Evolutionary conservation across 2,113 vertebrate genomes (phyloP).

Genomic region (Zosterops borbonicus): DNA sequence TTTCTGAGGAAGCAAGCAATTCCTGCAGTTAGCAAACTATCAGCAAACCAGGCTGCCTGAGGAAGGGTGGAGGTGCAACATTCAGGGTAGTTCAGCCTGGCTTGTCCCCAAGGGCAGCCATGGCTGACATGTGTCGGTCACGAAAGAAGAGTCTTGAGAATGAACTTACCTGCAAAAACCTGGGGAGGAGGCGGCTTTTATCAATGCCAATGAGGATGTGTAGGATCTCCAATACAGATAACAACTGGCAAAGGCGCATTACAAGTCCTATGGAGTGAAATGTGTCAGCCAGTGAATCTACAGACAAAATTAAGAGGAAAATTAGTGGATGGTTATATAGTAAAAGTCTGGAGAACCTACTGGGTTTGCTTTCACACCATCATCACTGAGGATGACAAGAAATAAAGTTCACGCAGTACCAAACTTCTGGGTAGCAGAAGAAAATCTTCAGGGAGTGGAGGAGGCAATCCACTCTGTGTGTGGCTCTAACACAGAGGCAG

Average conservation of each 20-base stretch:
- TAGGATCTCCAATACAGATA: slow-evolving; percentile 87
- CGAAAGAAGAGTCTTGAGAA: not conserved
- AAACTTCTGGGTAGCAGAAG: not conserved
- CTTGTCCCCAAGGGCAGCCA: not conserved
- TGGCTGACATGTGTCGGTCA: accelerated
- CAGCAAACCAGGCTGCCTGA: not conserved
- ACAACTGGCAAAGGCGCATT: slow-evolving; percentile 88
- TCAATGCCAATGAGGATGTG: slow-evolving; percentile 87
- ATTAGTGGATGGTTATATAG: not conserved
- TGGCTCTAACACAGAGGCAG: not conserved
- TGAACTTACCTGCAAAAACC: slow-evolving; percentile 82
- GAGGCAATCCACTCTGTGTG: accelerated
- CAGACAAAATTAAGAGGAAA: not conserved
- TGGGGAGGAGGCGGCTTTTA: slow-evolving; percentile 79
- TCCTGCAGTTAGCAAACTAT: not conserved
- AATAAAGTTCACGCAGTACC: not conserved
- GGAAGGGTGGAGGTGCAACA: not conserved
- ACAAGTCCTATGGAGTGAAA: slow-evolving; percentile 90
- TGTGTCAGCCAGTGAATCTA: slow-evolving; percentile 86
- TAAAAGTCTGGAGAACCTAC: not conserved
- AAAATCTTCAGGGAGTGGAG: not conserved
- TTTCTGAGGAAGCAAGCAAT: not conserved
- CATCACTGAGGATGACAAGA: not conserved
- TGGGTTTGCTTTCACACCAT: not conserved
- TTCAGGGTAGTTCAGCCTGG: not conserved